Conservation (phyloP, 2,888 invertebrate genomes). For the Ischnura elegans region DNA sequence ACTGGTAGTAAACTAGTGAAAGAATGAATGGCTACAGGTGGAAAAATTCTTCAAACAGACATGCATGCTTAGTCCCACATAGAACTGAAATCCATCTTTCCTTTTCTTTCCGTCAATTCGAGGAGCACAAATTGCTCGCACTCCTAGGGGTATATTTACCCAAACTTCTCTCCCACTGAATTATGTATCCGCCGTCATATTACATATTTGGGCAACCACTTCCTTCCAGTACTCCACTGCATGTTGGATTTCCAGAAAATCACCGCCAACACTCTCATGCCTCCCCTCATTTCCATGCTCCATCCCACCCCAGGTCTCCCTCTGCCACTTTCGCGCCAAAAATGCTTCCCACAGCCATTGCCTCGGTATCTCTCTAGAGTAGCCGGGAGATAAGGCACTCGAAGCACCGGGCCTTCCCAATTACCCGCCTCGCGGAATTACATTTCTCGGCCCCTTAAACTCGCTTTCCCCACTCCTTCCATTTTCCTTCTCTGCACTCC, state of each 20-base stretch:
- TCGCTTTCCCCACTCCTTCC: background rate
- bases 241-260: background rate
- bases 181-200: background rate
- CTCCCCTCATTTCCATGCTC: background rate
- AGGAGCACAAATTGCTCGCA: background rate
- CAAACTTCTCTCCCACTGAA: background rate
- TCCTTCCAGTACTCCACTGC: background rate
- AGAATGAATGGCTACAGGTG: no score
- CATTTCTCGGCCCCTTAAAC: background rate
- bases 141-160: background rate
- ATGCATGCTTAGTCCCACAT: no score
- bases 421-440: constrained; percentile 28
- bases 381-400: constrained; percentile 30
- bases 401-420: background rate
- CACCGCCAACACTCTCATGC: background rate
- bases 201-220: background rate
- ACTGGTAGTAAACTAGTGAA: no score
- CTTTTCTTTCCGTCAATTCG: no score
- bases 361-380: background rate
- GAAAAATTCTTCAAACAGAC: no score
- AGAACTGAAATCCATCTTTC: no score
- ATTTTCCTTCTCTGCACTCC: background rate
- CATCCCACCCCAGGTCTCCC: background rate
- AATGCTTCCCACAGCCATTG: background rate
- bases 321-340: background rate